phyloP scores from a whole-genome alignment of 92 coral and sea anemone genomes.

The Porites cylindrica region DNA sequence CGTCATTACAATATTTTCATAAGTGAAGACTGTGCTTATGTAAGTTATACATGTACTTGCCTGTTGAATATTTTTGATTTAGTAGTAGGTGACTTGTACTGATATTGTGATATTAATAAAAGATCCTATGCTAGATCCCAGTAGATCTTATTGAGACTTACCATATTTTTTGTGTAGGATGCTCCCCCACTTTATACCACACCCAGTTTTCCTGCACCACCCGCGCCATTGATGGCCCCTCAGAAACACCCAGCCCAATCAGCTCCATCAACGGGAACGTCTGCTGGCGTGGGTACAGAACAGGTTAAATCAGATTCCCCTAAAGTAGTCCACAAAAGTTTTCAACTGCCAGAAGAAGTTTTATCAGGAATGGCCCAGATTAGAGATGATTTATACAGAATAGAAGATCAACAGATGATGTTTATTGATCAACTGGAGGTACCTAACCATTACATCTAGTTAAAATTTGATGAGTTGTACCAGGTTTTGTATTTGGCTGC shows the following conservation, averaged over 20 bases:
- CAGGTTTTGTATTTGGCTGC: no score
- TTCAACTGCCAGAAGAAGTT: slow-evolving; percentile 72
- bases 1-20: no score
- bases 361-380: slow-evolving; percentile 68
- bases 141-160: background rate
- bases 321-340: slow-evolving; percentile 46
- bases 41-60: no score
- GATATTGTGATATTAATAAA: no score
- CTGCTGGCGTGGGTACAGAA: slow-evolving; percentile 18
- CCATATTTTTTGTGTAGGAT: slow-evolving; percentile 50
- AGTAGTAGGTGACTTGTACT: no score
- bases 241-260: slow-evolving; percentile 43
- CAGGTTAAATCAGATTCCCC: slow-evolving; percentile 49
- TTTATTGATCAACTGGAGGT: slow-evolving; percentile 95
- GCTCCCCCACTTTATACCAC: slow-evolving; percentile 76
- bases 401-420: slow-evolving; percentile 82
- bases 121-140: no score
- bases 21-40: no score
- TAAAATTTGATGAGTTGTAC: no score
- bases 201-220: slow-evolving; percentile 15
- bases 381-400: slow-evolving; percentile 79
- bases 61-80: no score
- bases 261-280: slow-evolving; percentile 21
- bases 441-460: background rate
- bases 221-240: slow-evolving; percentile 16